Conservation (phyloP, 2,888 invertebrate species). For the Drosophila glabriapex region DNA sequence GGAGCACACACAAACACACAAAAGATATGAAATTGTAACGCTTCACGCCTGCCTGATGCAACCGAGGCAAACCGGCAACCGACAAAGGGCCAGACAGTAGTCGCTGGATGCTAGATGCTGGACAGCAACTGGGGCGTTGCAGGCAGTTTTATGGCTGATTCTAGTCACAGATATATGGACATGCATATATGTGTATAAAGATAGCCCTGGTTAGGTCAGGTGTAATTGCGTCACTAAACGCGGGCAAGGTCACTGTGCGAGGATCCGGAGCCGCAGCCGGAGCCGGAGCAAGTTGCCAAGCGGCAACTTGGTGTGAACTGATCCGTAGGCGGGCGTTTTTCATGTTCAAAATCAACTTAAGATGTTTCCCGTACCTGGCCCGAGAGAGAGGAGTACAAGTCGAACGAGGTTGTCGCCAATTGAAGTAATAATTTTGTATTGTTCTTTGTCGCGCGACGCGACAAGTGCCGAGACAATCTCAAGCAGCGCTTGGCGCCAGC, state of each 20-base stretch:
- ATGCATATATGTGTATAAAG: conserved; percentile 5
- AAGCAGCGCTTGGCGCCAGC: conserved; percentile 66
- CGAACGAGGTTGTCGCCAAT: conserved; percentile 69
- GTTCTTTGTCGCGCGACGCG: conserved; percentile 68
- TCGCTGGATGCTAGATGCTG: conserved; percentile 18
- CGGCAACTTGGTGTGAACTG: conserved; percentile 66
- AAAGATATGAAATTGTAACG: conserved; percentile 72
- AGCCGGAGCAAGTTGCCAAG: conserved; percentile 25
- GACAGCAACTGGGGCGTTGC: conserved; percentile 51
- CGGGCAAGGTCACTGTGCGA: conserved; percentile 40
- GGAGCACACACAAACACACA: conserved; percentile 54
- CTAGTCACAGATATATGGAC: conserved; percentile 23
- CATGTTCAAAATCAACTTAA: conserved; percentile 68
- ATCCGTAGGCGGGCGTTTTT: conserved; percentile 65
- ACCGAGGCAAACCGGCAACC: conserved; percentile 57
- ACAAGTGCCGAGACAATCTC: conserved; percentile 61
- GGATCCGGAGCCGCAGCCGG: neutral
- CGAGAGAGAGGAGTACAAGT: neutral
- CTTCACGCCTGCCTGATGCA: conserved; percentile 66
- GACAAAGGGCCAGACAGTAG: conserved; percentile 61
- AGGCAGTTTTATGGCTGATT: conserved; percentile 50
- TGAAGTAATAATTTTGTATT: conserved; percentile 77
- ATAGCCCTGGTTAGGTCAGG: conserved; percentile 58
- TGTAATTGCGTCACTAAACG: conserved; percentile 72
- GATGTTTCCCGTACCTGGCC: conserved; percentile 54